These are phyloP conservation scores for Holcopasites calliopsidis DNA, from an alignment of 1,140 invertebrate species.

Conservation along the genomic window DNA sequence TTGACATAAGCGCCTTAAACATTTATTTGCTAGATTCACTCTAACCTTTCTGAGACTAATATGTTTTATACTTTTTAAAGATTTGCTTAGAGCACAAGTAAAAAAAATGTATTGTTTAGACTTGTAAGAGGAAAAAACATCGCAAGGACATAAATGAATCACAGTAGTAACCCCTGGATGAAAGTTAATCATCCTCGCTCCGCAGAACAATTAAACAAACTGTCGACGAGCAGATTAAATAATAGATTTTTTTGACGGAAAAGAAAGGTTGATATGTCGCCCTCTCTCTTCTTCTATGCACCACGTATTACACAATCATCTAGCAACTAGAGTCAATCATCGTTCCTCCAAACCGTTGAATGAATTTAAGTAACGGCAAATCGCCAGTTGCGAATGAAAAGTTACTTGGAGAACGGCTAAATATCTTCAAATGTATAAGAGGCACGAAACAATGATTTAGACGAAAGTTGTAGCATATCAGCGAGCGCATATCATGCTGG, in stretches of 20 bases:
- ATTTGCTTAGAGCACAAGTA: too few relatives aligned
- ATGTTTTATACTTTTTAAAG: too few relatives aligned
- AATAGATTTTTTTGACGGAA: not conserved
- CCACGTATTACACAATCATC: not conserved
- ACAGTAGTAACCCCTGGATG: not conserved
- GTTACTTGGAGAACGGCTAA: too few relatives aligned
- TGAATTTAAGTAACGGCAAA: not conserved
- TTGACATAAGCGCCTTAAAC: too few relatives aligned
- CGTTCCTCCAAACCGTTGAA: not conserved
- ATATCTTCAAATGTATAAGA: too few relatives aligned
- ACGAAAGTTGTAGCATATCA: too few relatives aligned
- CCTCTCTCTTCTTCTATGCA: not conserved
- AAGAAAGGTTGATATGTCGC: constrained; percentile 25
- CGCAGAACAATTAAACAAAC: not conserved
- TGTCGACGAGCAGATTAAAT: not conserved
- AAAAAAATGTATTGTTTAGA: not conserved
- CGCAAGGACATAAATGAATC: not conserved
- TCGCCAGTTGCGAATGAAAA: too few relatives aligned
- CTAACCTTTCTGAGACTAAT: too few relatives aligned
- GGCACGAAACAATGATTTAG: too few relatives aligned
- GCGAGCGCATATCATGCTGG: too few relatives aligned
- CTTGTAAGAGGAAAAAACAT: not conserved
- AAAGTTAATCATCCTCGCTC: not conserved
- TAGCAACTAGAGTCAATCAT: not conserved
- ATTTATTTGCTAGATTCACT: too few relatives aligned